These are phyloP conservation scores for Pararge aegeria DNA, from an alignment of 1,140 invertebrate genomes.

Conservation along the genomic window DNA sequence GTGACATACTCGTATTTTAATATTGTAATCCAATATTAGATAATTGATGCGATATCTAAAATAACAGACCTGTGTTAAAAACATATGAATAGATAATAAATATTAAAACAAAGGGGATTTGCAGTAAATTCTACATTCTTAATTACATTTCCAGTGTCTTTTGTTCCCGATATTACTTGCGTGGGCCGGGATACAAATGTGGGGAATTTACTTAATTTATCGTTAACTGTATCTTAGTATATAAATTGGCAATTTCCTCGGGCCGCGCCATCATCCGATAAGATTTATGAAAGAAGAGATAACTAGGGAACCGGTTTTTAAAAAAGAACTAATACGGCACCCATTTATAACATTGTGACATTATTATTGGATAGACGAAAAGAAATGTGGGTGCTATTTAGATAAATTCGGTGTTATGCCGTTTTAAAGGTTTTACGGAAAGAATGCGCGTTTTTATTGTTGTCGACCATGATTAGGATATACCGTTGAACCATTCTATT, in stretches of 20 bases:
- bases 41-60: too few relatives aligned
- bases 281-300: constrained; percentile 39
- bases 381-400: constrained; percentile 35
- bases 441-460: neutral
- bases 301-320: constrained; percentile 33
- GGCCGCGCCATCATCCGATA: constrained; percentile 34
- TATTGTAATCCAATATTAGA: too few relatives aligned
- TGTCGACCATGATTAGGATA: neutral
- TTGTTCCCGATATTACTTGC: constrained; percentile 31
- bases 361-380: constrained; percentile 30
- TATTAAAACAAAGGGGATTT: neutral
- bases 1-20: too few relatives aligned
- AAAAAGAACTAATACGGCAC: constrained; percentile 35
- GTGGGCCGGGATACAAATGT: constrained; percentile 56
- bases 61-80: too few relatives aligned
- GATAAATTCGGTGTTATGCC: constrained; percentile 27
- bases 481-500: constrained; percentile 1
- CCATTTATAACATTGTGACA: constrained; percentile 35
- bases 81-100: too few relatives aligned
- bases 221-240: constrained; percentile 48
- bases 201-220: constrained; percentile 56
- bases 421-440: constrained; percentile 6
- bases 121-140: neutral
- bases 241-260: constrained; percentile 63
- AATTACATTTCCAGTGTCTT: constrained; percentile 15